Conservation (phyloP, 2,888 invertebrate species). For the Agonopterix alstromeriana region DNA sequence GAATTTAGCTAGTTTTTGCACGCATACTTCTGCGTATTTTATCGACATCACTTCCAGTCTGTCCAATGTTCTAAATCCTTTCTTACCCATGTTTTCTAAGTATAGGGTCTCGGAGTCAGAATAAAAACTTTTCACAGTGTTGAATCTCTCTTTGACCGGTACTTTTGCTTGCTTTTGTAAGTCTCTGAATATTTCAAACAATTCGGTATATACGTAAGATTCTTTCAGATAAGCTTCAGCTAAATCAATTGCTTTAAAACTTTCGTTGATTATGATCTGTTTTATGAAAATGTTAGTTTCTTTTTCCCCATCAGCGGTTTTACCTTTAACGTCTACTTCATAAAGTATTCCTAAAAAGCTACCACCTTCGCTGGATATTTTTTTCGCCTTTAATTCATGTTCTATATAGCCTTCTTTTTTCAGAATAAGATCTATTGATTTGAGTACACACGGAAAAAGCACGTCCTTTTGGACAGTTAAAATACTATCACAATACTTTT, state of each 20-base stretch:
- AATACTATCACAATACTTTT: neutral
- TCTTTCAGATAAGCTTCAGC: conserved; percentile 18
- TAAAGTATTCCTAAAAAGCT: conserved; percentile 26
- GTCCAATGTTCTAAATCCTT: conserved; percentile 30
- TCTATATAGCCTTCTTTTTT: conserved; percentile 18
- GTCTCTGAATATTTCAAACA: conserved; percentile 27
- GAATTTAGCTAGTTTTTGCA: conserved; percentile 44
- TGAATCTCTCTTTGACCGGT: conserved; percentile 30
- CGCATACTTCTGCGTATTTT: conserved; percentile 32
- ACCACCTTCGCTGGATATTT: conserved; percentile 19
- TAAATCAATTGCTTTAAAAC: neutral
- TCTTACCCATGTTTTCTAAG: conserved; percentile 37
- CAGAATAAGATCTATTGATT: conserved; percentile 21
- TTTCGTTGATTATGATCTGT: conserved; percentile 9
- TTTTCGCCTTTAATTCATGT: neutral
- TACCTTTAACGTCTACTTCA: conserved; percentile 28
- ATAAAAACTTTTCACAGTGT: conserved; percentile 27
- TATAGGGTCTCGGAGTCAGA: conserved; percentile 29
- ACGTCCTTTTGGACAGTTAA: neutral
- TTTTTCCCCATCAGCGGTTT: conserved; percentile 19
- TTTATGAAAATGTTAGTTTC: conserved; percentile 36
- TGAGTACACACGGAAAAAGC: conserved; percentile 17
- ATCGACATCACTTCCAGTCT: conserved; percentile 34
- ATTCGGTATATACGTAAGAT: conserved; percentile 33
- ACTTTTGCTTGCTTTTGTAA: conserved; percentile 34